Evolutionary conservation across 2,797 vertebrate species (phyloP).

Genomic region (Oryzias dopingdopingensis): DNA sequence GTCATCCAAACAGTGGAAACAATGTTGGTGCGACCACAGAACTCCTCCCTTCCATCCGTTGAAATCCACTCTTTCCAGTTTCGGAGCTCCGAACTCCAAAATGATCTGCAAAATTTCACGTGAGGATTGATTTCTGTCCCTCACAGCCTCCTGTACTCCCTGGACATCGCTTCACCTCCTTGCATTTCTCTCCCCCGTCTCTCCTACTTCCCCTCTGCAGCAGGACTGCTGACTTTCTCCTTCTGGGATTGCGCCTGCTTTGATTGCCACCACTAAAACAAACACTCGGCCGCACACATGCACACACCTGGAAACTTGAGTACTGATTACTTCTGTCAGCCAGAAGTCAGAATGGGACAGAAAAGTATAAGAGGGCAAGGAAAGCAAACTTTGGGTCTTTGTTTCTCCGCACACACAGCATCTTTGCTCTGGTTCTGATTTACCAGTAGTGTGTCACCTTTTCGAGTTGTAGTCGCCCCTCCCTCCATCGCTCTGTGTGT

Average conservation of each 20-base stretch:
- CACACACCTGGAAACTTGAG: conserved; percentile 53
- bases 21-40: conserved; percentile 65
- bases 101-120: conserved; percentile 20
- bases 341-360: conserved; percentile 17
- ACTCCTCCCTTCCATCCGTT: conserved; percentile 56
- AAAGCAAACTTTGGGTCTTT: conserved; percentile 37
- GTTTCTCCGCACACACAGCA: conserved; percentile 21
- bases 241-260: conserved; percentile 66
- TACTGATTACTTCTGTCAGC: conserved; percentile 43
- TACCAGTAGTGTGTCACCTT: conserved; percentile 68
- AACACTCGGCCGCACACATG: conserved; percentile 42
- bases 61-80: conserved; percentile 62
- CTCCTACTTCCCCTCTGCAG: conserved; percentile 33
- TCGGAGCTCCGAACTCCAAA: conserved; percentile 29
- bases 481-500: conserved; percentile 33
- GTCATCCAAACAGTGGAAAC: conserved; percentile 76
- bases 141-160: conserved; percentile 15
- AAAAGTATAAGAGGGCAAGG: conserved; percentile 39
- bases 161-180: not conserved
- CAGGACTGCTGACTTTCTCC: conserved; percentile 74
- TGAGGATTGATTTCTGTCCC: conserved; percentile 30
- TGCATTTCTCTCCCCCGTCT: conserved; percentile 19
- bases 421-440: conserved; percentile 69
- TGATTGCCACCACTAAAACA: conserved; percentile 80
- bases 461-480: conserved; percentile 36